These are phyloP conservation scores for Microctenopoma steveboyesi DNA, from an alignment of 2,797 vertebrate species.

Conservation along the genomic window DNA sequence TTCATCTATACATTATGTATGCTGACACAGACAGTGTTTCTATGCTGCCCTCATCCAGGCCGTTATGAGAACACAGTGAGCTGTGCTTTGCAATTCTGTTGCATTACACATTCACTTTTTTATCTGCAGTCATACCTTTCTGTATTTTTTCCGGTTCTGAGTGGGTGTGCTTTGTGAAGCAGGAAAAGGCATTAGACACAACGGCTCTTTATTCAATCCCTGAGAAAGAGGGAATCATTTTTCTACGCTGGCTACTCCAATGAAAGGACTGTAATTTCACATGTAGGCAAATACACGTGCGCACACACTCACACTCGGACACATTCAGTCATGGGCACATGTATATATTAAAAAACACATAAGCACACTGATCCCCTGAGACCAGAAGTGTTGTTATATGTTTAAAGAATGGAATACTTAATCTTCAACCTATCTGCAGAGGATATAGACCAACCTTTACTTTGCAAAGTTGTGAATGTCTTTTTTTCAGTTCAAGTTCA, in stretches of 20 bases:
- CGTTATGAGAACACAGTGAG: conserved; percentile 19
- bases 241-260: conserved; percentile 44
- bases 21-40: conserved; percentile 12
- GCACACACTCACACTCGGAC: background rate
- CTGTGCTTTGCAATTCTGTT: conserved; percentile 26
- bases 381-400: conserved; percentile 54
- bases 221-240: conserved; percentile 48
- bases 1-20: background rate
- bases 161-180: conserved; percentile 32
- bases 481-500: conserved; percentile 28
- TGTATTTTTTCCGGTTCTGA: conserved; percentile 3
- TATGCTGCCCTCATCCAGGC: conserved; percentile 15
- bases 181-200: conserved; percentile 18
- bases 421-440: conserved; percentile 46
- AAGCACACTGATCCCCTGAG: conserved; percentile 38
- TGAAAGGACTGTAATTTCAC: conserved; percentile 41
- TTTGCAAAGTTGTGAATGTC: conserved; percentile 20
- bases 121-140: conserved; percentile 20
- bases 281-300: conserved; percentile 24
- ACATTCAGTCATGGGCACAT: background rate
- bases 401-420: conserved; percentile 65
- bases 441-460: conserved; percentile 53
- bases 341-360: conserved; percentile 12
- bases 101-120: conserved; percentile 22
- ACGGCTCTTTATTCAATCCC: conserved; percentile 44